Conservation (phyloP, 2,888 invertebrate species). For the Mayetiola destructor region DNA sequence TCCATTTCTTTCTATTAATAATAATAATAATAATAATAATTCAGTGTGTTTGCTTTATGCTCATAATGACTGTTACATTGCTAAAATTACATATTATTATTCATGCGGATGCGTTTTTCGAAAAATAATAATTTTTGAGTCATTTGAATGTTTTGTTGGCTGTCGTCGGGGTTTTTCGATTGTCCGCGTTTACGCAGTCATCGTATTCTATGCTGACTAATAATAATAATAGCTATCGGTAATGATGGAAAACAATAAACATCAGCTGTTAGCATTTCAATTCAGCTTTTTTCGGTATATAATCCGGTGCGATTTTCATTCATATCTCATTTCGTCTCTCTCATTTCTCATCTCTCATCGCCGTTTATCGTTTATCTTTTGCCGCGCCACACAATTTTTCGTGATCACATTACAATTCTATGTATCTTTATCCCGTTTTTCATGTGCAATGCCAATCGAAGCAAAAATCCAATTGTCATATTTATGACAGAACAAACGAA, state of each 20-base stretch:
- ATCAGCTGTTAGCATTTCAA: conserved; percentile 10
- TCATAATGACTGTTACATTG: no score
- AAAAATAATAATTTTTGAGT: not conserved
- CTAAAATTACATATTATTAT: no score
- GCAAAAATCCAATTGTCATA: conserved; percentile 12
- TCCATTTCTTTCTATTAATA: no score
- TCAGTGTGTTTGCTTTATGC: no score
- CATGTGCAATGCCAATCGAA: conserved; percentile 8
- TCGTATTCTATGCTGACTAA: not conserved
- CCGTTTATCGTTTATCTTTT: not conserved
- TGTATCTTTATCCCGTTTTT: not conserved
- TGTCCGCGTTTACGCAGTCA: not conserved
- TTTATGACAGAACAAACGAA: not conserved
- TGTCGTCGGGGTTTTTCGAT: no score
- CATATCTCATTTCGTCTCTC: not conserved
- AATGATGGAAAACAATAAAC: conserved; percentile 1
- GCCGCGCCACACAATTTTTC: no score
- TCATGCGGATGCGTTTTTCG: conserved; percentile 4
- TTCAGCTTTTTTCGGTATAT: no score
- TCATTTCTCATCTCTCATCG: not conserved
- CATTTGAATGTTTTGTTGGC: no score
- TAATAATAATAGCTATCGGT: not conserved
- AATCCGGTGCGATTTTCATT: no score
- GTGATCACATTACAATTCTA: not conserved
- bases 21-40: no score